Evolutionary conservation across 2,888 invertebrate genomes (phyloP), one percentile per base, ranked within the genome.

Genomic region (Notodonta dromedarius): DNA sequence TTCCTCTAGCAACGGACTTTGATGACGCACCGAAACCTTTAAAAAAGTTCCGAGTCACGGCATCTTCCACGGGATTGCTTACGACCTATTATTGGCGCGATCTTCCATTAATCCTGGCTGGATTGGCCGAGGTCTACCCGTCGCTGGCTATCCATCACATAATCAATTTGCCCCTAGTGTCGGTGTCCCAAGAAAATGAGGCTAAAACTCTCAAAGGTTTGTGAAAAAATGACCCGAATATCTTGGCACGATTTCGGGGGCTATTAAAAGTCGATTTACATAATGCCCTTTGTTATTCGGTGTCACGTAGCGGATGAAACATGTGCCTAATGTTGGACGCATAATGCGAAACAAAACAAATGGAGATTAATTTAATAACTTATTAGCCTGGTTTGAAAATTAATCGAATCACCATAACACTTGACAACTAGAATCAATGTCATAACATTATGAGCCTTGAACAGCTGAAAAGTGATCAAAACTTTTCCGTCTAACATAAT

Each of bases 121-220:
- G 9, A 55, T 55, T 40, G 16, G 32, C 32, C 51, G 39, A 51
- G 39, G n/a, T 57, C 58, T 13, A 53, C 50, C 59, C 59, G 44
- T 58, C 61, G 46, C 40, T 42, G 60, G 57, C 62, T 62, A 74
- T 77, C 69, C 63, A 74, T 76, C 78, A 74, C 58, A 65, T 60
- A 59, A 74, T 77, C 74, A 74, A 73, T 77, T 64, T 61, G 56
- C 58, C 63, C 56, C 55, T 48, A 14, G 50, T 46, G n/a, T 3
- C 14, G n/a, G n/a, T 52, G 44, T 44, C 11, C 4, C 50, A 56
- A 44, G n/a, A 53, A 53, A 58, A 32, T 59, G 39, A 40, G 51
- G 51, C 55, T 14, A 59, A 60, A 58, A 52, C 56, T 59, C 65
- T 59, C 59, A 48, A 60, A 63, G 57, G 52, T 61, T 58, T 32